phyloP scores from a whole-genome alignment of 2,113 vertebrate genomes.

The Microcebus ravelobensis region DNA sequence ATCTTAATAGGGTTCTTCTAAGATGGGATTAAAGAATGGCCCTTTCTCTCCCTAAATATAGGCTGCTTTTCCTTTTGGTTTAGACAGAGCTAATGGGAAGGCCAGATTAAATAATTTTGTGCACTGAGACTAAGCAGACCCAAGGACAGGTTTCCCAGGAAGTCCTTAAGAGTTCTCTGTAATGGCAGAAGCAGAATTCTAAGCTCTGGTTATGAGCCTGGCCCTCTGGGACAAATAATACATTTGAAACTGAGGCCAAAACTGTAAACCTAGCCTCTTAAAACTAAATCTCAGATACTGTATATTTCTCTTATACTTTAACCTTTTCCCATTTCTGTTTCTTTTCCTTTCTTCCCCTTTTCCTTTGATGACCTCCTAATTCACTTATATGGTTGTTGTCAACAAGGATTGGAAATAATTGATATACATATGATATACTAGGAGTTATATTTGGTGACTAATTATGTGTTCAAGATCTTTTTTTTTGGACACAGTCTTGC shows the following conservation, averaged over 20 bases:
- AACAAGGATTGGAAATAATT: not conserved
- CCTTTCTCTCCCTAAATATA: not conserved
- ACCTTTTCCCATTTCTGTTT: not conserved
- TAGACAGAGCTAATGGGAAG: not conserved
- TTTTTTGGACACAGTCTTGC: too few species aligned
- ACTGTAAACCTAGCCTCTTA: not conserved
- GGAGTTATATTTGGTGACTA: not conserved
- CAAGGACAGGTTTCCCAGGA: not conserved
- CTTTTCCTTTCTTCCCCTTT: not conserved
- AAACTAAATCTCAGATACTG: not conserved
- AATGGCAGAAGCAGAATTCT: constrained; percentile 3
- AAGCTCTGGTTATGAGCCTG: not conserved
- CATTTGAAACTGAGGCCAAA: not conserved
- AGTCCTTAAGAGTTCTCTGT: not conserved
- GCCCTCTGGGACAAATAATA: not conserved
- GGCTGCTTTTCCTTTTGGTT: constrained; percentile 3
- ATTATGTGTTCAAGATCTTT: too few species aligned
- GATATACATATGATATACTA: not conserved
- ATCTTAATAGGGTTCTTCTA: not conserved
- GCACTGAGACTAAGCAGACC: not conserved
- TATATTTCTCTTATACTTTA: not conserved
- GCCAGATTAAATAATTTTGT: constrained; percentile 14
- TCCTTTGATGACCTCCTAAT: not conserved
- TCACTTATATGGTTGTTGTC: not conserved
- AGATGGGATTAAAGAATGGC: constrained; percentile 3